Evolutionary conservation across 2,888 invertebrate species (phyloP), one percentile per base, ranked within the genome.

Genomic region (Tryphoninae sp.): DNA sequence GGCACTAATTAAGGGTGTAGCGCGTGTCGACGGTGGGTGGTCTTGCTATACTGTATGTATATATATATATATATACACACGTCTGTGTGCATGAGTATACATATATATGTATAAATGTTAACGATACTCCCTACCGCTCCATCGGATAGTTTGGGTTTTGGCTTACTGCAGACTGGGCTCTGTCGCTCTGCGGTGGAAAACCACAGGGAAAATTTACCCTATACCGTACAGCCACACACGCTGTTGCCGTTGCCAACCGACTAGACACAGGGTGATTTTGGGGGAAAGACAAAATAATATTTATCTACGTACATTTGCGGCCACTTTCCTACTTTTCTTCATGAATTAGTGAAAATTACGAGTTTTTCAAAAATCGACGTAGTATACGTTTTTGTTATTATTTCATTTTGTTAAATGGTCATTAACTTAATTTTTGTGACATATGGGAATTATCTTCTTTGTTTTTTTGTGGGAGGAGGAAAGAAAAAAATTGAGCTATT

Each of bases 1-100:
- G 69, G 45, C 42, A 68, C 72, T 81, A 81, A 77, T 81, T 73
- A 67, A 73, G 72, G 62, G 33, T 49, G 45, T n/a, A 68, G 51
- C 33, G 33, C 67, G 55, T 77, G 40, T 42, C 23, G n/a, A 42
- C 16, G 53, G 45, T 62, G 55, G 58, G 26, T 7, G 65, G 42
- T 68, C 11, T 22, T 22, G 49, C 59, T 4, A 1, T 49, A 1
- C 11, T n/a, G 23, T 8, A 26, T 6, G 13, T 26, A 23, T 13
- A 61, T 23, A 59, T 26, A 16, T 55, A 11, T 74, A 40, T 53
- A 9, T 42, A 3, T 11, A 6, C 2, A 23, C 23, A 26, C 1
- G 13, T 13, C 19, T 51, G 19, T 51, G 49, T 16, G 13, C 33
- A 23, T 53, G 22, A 26, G 26, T 64, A 53, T 58, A 73, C 42